These are phyloP conservation scores for Anguilla marmorata DNA, from an alignment of 2,797 vertebrate genomes.

Conservation along the genomic window DNA sequence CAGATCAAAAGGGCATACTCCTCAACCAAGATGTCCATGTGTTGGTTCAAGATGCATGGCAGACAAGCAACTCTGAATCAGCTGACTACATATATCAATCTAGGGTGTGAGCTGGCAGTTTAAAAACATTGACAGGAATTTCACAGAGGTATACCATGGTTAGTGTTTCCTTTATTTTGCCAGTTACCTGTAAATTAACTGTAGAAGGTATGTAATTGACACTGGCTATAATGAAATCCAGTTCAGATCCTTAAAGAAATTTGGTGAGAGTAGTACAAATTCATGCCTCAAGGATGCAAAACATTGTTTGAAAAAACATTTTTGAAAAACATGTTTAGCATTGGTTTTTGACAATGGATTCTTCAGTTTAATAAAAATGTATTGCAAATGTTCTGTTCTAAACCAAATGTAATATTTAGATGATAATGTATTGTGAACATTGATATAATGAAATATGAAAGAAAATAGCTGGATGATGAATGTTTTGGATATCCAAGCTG, in stretches of 20 bases:
- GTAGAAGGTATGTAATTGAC: neutral
- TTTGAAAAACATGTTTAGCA: neutral
- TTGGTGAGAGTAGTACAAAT: neutral
- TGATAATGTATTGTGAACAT: constrained; percentile 15
- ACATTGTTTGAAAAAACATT: neutral
- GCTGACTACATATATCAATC: neutral
- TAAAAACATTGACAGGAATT: neutral
- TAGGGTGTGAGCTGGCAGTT: neutral
- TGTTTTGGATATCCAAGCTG: neutral
- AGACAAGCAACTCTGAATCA: constrained; percentile 10
- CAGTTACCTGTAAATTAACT: neutral
- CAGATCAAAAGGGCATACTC: neutral
- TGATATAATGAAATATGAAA: neutral
- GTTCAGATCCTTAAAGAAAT: neutral
- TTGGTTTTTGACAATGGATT: neutral
- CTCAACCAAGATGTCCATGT: neutral
- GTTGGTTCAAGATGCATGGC: neutral
- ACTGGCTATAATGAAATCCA: neutral
- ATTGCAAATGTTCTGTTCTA: neutral
- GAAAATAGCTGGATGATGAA: neutral
- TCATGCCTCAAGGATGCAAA: neutral
- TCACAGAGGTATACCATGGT: neutral
- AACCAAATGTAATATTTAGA: constrained; percentile 21
- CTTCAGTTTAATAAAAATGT: constrained; percentile 25
- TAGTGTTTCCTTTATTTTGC: neutral